Evolutionary conservation across 2,797 vertebrate genomes (phyloP).

Genomic region (Poeciliopsis paucimaculata): DNA sequence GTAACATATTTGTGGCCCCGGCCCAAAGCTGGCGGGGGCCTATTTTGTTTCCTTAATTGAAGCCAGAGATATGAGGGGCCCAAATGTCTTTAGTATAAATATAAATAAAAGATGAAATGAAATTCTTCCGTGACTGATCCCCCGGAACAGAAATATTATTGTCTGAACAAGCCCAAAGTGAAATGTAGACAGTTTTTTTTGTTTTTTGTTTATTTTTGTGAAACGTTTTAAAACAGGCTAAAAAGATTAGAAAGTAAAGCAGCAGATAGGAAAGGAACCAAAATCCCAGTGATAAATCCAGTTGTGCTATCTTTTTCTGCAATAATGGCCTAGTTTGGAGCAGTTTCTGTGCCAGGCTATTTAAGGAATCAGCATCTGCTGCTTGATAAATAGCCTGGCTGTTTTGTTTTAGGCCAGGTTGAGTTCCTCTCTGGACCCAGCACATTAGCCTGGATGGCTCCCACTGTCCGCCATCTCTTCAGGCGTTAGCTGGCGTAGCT

Average conservation of each 20-base stretch:
- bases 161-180: slow-evolving; percentile 54
- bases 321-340: slow-evolving; percentile 85
- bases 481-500: slow-evolving; percentile 26
- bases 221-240: slow-evolving; percentile 28
- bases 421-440: slow-evolving; percentile 74
- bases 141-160: slow-evolving; percentile 57
- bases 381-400: slow-evolving; percentile 83
- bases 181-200: slow-evolving; percentile 16
- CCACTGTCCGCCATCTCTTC: slow-evolving; percentile 47
- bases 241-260: slow-evolving; percentile 20
- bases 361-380: slow-evolving; percentile 85
- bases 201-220: slow-evolving; percentile 13
- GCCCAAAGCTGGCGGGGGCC: slow-evolving; percentile 78
- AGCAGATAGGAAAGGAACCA: slow-evolving; percentile 26
- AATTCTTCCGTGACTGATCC: slow-evolving; percentile 63
- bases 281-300: slow-evolving; percentile 73
- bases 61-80: slow-evolving; percentile 84
- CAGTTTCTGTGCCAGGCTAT: slow-evolving; percentile 84
- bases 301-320: slow-evolving; percentile 60
- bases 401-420: slow-evolving; percentile 83
- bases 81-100: slow-evolving; percentile 82
- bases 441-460: slow-evolving; percentile 58
- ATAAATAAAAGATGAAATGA: slow-evolving; percentile 70
- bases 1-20: slow-evolving; percentile 86
- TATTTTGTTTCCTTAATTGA: slow-evolving; percentile 86